Base-by-base conservation (phyloP, 2,113 vertebrate genomes). In the Todiramphus saurophagus region DNA sequence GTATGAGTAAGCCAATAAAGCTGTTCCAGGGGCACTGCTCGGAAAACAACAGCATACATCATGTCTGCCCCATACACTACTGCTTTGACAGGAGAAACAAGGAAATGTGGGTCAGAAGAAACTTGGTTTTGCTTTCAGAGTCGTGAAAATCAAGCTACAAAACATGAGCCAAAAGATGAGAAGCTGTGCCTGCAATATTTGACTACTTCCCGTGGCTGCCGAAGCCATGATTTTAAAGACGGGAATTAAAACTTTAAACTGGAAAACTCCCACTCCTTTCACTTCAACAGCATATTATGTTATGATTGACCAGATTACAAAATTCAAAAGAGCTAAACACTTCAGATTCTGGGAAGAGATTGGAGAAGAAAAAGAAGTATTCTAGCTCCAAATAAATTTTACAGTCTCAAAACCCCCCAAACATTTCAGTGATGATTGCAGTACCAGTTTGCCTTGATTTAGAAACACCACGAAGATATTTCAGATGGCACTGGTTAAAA, bases 401-500 rank as follows among this genome's bases (percentile, higher is more conserved):
- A 59, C 6, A 63, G 7, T 39, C 37, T 90, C 66, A 87, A 39
- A 80, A 46, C 21, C 27, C 12, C 39, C 37, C 33, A 85, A 33
- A 44, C 15, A 56, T 90, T 96, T 91, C 74, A 83, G 7, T 72
- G 39, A 90, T 33, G 41, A 83, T 37, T 90, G 68, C 62, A 41
- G 9, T 67, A 67, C 24, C 60, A 73, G 67, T 90, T 73, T 73
- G 73, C 23, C 56, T 76, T 24, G 69, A 69, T 70, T 59, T 60
- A 63, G 60, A 63, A 89, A 85, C 59, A 87, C 33, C 39, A 73
- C 19, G 72, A 76, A 70, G 35, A 25, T 91, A 90, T 43, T 88
- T 94, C 37, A 93, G 74, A 48, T 79, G 33, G 86, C 50, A 89
- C 35, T 83, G 33, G 73, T 92, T 94, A 89, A 59, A 83, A 83